Percentiles rank a stretch among this genome's conserved stretches.
These are phyloP conservation scores for Agapornis canus DNA, from an alignment of 2,797 vertebrate species.

Conservation along the genomic window DNA sequence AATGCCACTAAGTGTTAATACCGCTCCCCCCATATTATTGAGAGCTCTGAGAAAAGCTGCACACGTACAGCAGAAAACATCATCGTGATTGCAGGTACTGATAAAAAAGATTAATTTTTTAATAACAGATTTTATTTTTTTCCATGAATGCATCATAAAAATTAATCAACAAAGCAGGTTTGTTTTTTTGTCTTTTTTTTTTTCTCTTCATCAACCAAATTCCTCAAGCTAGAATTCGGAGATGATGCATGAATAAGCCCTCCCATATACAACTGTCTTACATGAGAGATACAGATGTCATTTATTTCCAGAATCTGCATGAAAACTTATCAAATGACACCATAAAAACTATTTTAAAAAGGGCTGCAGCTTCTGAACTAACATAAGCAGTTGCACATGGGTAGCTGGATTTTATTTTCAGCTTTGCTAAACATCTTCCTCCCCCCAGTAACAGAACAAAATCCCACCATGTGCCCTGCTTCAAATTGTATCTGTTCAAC, in stretches of 20 bases:
- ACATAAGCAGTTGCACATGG: background rate
- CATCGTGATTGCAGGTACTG: background rate
- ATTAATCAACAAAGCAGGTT: background rate
- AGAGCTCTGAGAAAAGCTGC: background rate
- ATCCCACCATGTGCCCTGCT: background rate
- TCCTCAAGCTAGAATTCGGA: background rate
- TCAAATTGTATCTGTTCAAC: background rate
- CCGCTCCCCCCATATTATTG: background rate
- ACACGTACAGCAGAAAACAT: background rate
- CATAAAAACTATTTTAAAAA: background rate
- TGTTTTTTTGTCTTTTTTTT: background rate
- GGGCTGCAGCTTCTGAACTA: background rate
- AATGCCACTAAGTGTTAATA: background rate
- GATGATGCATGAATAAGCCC: background rate
- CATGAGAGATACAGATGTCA: background rate
- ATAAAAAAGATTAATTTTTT: background rate
- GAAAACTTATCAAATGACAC: background rate
- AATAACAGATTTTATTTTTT: background rate
- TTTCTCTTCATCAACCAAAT: background rate
- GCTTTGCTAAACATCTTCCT: background rate
- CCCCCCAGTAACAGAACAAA: background rate
- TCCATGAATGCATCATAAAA: background rate
- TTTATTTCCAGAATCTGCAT: background rate
- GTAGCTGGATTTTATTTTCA: background rate
- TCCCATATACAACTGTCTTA: background rate